Base-by-base conservation (phyloP, 2,888 invertebrate species). In the Pandemis heparana region DNA sequence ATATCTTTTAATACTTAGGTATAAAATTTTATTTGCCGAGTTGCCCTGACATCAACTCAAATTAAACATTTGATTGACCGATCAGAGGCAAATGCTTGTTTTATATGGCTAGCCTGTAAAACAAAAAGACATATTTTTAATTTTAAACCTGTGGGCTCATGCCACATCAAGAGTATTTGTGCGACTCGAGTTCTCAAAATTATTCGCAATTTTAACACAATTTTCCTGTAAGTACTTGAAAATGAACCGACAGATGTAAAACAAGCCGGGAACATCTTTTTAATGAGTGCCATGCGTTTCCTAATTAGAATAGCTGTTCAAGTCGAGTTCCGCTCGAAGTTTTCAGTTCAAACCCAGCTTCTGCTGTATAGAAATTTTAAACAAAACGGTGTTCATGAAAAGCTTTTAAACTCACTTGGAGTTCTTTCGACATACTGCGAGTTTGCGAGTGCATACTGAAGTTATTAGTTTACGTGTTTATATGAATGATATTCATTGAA, bases 211-310 rank as follows among this genome's bases (percentile, higher is more conserved):
- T 64, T 46, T 7, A 32, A 32, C 53, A 18, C 5, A 43, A 68
- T 73, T 63, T 71, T 10, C 63, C 46, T 63, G 16, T 63, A n/a
- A 9, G n/a, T 46, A 63, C 63, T 64, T 12, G 32, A 59, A 59
- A 68, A 62, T 59, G 48, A 73, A 59, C 65, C 65, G 48, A 51
- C 59, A 59, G 68, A 59, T 18, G 61, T 64, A 59, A n/a, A 59
- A 68, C 39, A 73, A 69, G 59, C 68, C 56, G 32, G 38, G 63
- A 63, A 39, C 46, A 64, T 69, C 39, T 53, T 63, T 73, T 64
- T 73, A 69, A 73, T 69, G 68, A 73, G 63, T 73, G 63, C 62
- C 72, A 73, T 63, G 68, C 68, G 72, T 73, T 68, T 38, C 43
- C 12, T 73, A 68, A 68, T 73, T 73, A 59, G 63, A 39, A 56